phyloP scores from a whole-genome alignment of 2,888 invertebrate species.

The Lacanobia wlatinum region DNA sequence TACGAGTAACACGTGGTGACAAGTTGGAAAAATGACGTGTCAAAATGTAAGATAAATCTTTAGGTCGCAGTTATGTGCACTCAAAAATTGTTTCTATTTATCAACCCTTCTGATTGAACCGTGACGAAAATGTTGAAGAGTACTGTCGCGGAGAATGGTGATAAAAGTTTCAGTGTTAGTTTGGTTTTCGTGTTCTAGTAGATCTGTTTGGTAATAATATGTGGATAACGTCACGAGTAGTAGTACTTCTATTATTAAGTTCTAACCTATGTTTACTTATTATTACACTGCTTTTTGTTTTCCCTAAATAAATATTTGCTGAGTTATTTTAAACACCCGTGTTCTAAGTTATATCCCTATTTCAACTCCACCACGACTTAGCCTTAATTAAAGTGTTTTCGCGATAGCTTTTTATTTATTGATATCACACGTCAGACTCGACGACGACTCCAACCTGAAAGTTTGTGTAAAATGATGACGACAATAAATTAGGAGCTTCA shows the following conservation, averaged over 20 bases:
- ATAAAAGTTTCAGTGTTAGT: neutral
- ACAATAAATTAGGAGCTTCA: too few species aligned
- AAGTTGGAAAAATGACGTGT: constrained; percentile 84
- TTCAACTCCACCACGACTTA: neutral
- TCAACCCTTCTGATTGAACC: constrained; percentile 86
- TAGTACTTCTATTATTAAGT: too few species aligned
- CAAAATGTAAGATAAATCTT: constrained; percentile 82
- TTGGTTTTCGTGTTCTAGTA: neutral
- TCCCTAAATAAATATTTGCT: too few species aligned
- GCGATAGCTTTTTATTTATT: neutral
- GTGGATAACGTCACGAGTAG: too few species aligned
- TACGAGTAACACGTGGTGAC: constrained; percentile 72
- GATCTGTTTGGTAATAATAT: neutral
- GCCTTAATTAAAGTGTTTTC: neutral
- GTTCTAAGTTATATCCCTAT: neutral
- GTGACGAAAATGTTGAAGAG: constrained; percentile 75
- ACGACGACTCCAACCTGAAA: too few species aligned
- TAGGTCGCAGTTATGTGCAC: constrained; percentile 81
- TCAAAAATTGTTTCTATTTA: constrained; percentile 86
- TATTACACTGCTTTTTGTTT: too few species aligned
- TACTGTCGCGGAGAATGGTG: constrained; percentile 67
- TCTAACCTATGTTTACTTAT: too few species aligned
- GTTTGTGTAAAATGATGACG: too few species aligned
- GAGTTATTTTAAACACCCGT: neutral
- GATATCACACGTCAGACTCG: neutral